Evolutionary conservation across 2,113 vertebrate species (phyloP).

Genomic region (Oreochromis niloticus): DNA sequence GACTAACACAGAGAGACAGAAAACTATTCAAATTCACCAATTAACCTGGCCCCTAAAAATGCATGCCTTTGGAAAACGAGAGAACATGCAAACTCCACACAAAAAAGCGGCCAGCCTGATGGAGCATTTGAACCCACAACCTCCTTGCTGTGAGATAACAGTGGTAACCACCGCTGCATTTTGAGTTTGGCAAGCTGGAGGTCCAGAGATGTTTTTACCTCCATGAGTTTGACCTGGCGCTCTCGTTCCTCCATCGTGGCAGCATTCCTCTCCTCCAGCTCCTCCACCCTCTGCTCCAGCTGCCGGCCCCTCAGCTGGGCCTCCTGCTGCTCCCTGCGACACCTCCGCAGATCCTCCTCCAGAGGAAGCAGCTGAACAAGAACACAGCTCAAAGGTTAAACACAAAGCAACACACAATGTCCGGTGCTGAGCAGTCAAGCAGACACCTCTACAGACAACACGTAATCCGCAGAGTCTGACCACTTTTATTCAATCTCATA

Average conservation of each 20-base stretch:
- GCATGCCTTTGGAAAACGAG: not conserved
- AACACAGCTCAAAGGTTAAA: conserved; percentile 18
- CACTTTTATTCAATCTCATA: not conserved
- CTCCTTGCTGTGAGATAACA: not conserved
- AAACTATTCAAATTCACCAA: not conserved
- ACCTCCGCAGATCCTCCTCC: conserved; percentile 81
- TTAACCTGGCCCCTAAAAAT: not conserved
- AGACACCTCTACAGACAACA: not conserved
- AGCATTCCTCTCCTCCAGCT: conserved; percentile 80
- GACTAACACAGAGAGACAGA: not conserved
- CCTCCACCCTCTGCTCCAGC: conserved; percentile 81
- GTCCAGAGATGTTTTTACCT: conserved; percentile 69
- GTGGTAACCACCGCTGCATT: not conserved
- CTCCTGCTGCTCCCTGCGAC: conserved; percentile 81
- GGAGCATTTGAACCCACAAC: not conserved
- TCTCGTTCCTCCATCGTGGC: conserved; percentile 76
- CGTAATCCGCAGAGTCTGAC: not conserved
- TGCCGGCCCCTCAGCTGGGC: conserved; percentile 77
- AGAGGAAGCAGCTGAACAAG: conserved; percentile 77
- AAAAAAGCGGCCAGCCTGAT: not conserved
- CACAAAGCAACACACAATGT: not conserved
- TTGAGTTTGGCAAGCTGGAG: not conserved
- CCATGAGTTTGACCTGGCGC: conserved; percentile 83
- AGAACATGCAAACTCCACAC: not conserved
- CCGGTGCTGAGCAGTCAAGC: not conserved